phyloP scores from a whole-genome alignment of 1,140 invertebrate genomes.

The Microvelia longipes region DNA sequence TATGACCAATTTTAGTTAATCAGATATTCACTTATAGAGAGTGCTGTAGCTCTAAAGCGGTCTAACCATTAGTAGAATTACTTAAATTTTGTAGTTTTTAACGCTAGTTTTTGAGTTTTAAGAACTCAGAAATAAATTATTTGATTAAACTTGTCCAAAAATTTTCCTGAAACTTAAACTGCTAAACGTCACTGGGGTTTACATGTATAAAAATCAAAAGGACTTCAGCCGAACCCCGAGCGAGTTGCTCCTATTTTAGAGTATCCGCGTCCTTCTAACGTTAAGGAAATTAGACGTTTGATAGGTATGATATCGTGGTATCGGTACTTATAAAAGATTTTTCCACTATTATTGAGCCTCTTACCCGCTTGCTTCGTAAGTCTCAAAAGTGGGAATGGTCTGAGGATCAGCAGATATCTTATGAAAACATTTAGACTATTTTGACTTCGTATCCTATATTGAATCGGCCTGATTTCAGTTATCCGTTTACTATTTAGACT shows the following conservation, averaged over 20 bases:
- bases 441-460: slow-evolving; percentile 18
- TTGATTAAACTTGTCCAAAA: too few relatives aligned
- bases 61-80: too few relatives aligned
- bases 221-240: slow-evolving; percentile 26
- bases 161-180: too few relatives aligned
- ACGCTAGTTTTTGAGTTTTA: too few relatives aligned
- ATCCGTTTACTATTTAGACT: slow-evolving; percentile 21
- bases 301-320: slow-evolving; percentile 27
- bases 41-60: too few relatives aligned
- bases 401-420: slow-evolving; percentile 3
- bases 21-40: too few relatives aligned
- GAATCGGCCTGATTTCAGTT: slow-evolving; percentile 19
- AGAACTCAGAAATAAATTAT: too few relatives aligned
- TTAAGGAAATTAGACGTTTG: slow-evolving; percentile 15
- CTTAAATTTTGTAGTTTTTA: too few relatives aligned
- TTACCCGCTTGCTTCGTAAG: slow-evolving; percentile 23
- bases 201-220: too few relatives aligned
- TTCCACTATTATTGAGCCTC: slow-evolving; percentile 21
- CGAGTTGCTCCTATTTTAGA: slow-evolving; percentile 25
- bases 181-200: too few relatives aligned
- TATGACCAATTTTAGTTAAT: too few relatives aligned
- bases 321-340: slow-evolving; percentile 26
- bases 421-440: slow-evolving; percentile 19
- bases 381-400: slow-evolving; percentile 17
- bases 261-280: slow-evolving; percentile 19